Percentiles rank a stretch among this genome's conserved stretches.
Evolutionary conservation across 2,888 invertebrate species (phyloP).

Genomic region (Mactromeris polynyma): DNA sequence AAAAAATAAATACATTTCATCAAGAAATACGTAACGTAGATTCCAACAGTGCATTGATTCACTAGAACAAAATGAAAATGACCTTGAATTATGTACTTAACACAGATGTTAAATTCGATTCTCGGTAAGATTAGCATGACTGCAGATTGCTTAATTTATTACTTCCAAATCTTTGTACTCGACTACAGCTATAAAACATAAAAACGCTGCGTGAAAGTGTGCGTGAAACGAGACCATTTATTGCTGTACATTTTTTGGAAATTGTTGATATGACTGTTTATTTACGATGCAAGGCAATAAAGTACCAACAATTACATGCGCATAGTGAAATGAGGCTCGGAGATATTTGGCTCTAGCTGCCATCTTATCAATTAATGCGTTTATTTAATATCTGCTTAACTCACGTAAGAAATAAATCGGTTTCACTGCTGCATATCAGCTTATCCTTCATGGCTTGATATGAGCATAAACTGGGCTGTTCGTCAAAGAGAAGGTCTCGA

Average conservation of each 20-base stretch:
- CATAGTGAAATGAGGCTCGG: background rate
- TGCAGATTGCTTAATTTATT: background rate
- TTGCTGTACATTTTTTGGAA: background rate
- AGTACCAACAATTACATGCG: background rate
- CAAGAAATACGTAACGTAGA: too few relatives aligned
- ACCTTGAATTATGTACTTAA: background rate
- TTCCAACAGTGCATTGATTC: background rate
- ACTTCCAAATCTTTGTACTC: background rate
- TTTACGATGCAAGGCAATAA: background rate
- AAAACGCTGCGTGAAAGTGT: background rate
- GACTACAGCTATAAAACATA: background rate
- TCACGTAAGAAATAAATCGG: background rate
- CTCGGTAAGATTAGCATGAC: background rate
- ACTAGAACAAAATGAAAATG: too few relatives aligned
- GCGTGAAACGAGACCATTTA: background rate
- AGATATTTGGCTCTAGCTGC: background rate
- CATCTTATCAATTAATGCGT: background rate
- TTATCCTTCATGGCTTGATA: too few relatives aligned
- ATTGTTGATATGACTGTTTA: background rate
- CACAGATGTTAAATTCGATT: slow-evolving; percentile 1
- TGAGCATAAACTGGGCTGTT: too few relatives aligned
- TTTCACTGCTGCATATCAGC: too few relatives aligned
- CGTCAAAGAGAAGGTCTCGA: too few relatives aligned
- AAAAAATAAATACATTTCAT: too few relatives aligned
- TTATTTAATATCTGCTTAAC: background rate